Evolutionary conservation across 2,797 vertebrate species (phyloP), one percentile per base, ranked within the genome.

Genomic region (Pseudotriccus pelzelni): DNA sequence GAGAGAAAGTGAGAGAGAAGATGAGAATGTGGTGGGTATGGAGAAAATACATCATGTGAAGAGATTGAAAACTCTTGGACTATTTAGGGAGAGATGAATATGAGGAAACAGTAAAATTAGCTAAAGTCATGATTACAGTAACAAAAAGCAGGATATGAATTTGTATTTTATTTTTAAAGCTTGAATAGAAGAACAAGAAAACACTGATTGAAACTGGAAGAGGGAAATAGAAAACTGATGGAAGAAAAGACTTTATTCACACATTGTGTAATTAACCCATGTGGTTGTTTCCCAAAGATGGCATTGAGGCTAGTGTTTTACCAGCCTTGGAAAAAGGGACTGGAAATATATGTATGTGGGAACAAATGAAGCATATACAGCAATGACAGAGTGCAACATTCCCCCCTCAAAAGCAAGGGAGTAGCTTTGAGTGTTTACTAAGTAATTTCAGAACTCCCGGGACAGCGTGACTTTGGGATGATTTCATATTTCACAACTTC

Each of bases 111-210:
- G 36, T 82, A 78, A 62, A 92, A 75, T 73, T 85, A 86, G 46
- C 36, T 15, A 17, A 58, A 92, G 36, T 58, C 68, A 37, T 90
- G 27, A 92, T 90, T 90, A 49, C 47, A 76, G 28, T 56, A 69
- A 83, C 74, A 74, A 79, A 92, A 91, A 89, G 6, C 34, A 59
- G 72, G 84, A 79, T 89, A 68, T 68, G 39, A 84, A 55, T 66
- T 94, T 78, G 25, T 84, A 24, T 89, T 74, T 74, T 68, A 70
- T 84, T 92, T 95, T 83, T 89, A 68, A 96, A 72, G 6, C 44
- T 55, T 78, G 58, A 78, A 58, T 74, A 68, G 75, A 93, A 89
- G 80, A 94, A 94, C 90, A 96, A 96, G 75, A 53, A 78, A 78
- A 84, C 49, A 22, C 50, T 94, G 87, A 91, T 88, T 93, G 76